phyloP scores from a whole-genome alignment of 2,888 invertebrate species.

The Callosobruchus maculatus region DNA sequence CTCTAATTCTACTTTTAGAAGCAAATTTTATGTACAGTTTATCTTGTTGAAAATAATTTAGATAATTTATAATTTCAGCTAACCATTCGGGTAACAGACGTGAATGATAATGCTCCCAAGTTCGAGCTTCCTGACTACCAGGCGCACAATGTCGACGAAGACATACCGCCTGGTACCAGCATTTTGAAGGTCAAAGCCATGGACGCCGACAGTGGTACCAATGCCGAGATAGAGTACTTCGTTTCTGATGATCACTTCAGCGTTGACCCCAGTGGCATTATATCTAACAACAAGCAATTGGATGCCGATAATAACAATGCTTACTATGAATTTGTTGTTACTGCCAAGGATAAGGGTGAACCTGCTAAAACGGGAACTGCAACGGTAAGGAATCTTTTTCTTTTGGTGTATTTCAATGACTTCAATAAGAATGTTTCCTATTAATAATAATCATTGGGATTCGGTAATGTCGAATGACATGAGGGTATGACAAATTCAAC shows the following conservation, averaged over 20 bases:
- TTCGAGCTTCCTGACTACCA: conserved; percentile 96
- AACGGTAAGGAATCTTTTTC: conserved; percentile 66
- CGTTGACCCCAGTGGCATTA: conserved; percentile 89
- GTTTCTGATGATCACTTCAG: conserved; percentile 93
- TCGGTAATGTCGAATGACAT: too few relatives aligned
- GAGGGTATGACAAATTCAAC: too few relatives aligned
- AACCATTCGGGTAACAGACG: conserved; percentile 91
- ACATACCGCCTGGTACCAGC: conserved; percentile 85
- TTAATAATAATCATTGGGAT: too few relatives aligned
- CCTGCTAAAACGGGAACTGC: conserved; percentile 90
- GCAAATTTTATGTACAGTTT: too few relatives aligned
- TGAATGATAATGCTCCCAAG: conserved; percentile 96
- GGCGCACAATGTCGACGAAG: conserved; percentile 94
- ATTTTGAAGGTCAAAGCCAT: conserved; percentile 94
- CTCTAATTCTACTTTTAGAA: too few relatives aligned
- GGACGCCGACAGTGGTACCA: conserved; percentile 91
- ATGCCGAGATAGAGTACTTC: conserved; percentile 90
- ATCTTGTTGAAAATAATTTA: conserved; percentile 4
- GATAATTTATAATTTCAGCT: conserved; percentile 57
- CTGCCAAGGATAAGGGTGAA: conserved; percentile 92
- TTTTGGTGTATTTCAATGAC: too few relatives aligned
- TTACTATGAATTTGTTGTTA: conserved; percentile 91
- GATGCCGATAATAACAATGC: conserved; percentile 97
- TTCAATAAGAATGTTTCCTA: too few relatives aligned
- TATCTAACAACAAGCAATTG: conserved; percentile 87